Evolutionary conservation across 2,797 vertebrate species (phyloP).

Genomic region (Aythya fuligula): DNA sequence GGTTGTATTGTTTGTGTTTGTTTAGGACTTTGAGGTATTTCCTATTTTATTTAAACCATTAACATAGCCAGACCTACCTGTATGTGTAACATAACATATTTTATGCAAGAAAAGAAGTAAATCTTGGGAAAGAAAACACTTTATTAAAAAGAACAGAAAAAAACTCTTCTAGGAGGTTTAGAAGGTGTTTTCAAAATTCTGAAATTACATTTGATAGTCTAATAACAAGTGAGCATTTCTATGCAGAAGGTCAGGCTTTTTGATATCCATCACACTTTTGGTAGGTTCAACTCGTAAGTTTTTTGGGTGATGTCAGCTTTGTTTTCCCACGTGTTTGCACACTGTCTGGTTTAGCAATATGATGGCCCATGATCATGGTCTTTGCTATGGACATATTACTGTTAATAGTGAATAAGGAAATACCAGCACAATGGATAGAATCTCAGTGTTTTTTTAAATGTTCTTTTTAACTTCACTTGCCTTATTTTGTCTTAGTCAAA

Average conservation of each 20-base stretch:
- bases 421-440: background rate
- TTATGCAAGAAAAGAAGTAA: background rate
- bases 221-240: background rate
- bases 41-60: background rate
- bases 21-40: background rate
- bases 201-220: background rate
- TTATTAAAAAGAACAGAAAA: background rate
- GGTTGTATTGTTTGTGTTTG: background rate
- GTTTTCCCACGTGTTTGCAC: background rate
- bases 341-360: background rate
- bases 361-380: background rate
- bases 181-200: background rate
- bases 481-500: background rate
- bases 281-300: background rate
- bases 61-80: background rate
- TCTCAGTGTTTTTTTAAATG: background rate
- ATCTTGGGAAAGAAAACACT: background rate
- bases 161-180: background rate
- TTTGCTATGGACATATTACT: background rate
- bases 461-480: background rate
- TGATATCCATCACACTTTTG: rapidly evolving
- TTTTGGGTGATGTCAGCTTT: background rate
- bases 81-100: background rate
- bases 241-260: background rate
- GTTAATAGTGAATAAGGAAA: background rate